Evolutionary conservation across 2,113 vertebrate species (phyloP), one percentile per base, ranked within the genome.

Genomic region (Lepus americanus): DNA sequence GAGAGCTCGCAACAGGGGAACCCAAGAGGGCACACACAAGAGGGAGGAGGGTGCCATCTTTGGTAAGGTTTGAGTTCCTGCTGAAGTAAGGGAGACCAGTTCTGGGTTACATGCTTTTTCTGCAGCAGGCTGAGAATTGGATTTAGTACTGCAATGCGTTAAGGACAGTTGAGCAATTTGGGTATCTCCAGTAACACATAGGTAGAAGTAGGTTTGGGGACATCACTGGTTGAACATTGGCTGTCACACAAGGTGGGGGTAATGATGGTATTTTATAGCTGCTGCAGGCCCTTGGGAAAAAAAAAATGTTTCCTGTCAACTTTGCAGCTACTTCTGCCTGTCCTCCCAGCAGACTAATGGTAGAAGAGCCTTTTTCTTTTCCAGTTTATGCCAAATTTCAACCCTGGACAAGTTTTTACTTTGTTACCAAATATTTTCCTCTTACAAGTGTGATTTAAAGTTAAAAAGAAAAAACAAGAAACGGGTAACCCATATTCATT

Each of bases 401-500:
- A 25, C 69, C 11, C 11, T n/a, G 19, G 33, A 69, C 6, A 69
- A 49, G 23, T 90, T 95, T 82, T 85, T 5, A 78, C 36, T 59
- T 87, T 83, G 39, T 84, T 74, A 64, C 36, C 23, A 83, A 84
- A 72, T 10, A 87, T 22, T 13, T 7, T 81, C 67, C 70, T 92
- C 66, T 82, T 44, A 2, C 13, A 92, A 87, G 89, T 86, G 36
- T 90, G 67, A 89, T 44, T 77, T 22, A 87, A 83, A 23, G 23
- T 59, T 51, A 49, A 5, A 49, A 74, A 66, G 79, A 49, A 5
- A 49, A 74, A 66, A 83, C 5, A 22, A n/a, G 4, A 74, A 66
- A 79, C 7, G 13, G 23, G 33, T 51, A 73, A 36, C 49, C 49
- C 67, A 90, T 44, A 66, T 19, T 51, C 39, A 90, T 61, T 14